Evolutionary conservation across 2,888 invertebrate genomes (phyloP), one percentile per base, ranked within the genome.

Genomic region (Thereva nobilitata): DNA sequence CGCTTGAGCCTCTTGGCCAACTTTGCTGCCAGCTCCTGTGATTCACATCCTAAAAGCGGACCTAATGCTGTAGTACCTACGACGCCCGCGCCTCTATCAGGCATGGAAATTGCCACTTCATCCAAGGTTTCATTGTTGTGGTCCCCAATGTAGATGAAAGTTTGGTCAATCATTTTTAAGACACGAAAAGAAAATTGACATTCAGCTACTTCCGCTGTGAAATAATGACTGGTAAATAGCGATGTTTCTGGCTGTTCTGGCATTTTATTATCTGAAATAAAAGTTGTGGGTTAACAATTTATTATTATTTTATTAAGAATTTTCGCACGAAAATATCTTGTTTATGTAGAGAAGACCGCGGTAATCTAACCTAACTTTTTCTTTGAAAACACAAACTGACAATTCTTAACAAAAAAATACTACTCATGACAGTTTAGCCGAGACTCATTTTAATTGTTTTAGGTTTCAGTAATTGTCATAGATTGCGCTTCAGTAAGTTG

Each of bases 111-210:
- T 8, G 79, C 79, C 63, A 83, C 72, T 73, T 82, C 81, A 37
- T 75, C 75, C 8, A 83, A 76, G 5, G 71, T 71, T 64, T 78
- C 75, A n/a, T 76, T 73, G 10, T 75, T 74, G 34, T 73, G 74
- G 42, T 78, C 74, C 41, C 83, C 83, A 66, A 84, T 78, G 74
- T 82, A 82, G 44, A 84, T 76, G 56, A 83, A 75, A 0, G 81
- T 3, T 1, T 82, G 82, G 55, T 79, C 75, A 9, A 77, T 70
- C 81, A 84, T 80, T 75, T 82, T 80, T 4, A 83, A 72, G 10
- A 82, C 75, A 72, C 83, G 80, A 71, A 79, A 81, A 34, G 76
- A 71, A 47, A 82, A 75, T 54, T 73, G 75, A 44, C 70, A 74
- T 54, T 82, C 82, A 8, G 72, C 68, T 35, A 82, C 72, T 69